These are phyloP conservation scores for Poecile montanus DNA, from an alignment of 2,797 vertebrate species.

Conservation along the genomic window DNA sequence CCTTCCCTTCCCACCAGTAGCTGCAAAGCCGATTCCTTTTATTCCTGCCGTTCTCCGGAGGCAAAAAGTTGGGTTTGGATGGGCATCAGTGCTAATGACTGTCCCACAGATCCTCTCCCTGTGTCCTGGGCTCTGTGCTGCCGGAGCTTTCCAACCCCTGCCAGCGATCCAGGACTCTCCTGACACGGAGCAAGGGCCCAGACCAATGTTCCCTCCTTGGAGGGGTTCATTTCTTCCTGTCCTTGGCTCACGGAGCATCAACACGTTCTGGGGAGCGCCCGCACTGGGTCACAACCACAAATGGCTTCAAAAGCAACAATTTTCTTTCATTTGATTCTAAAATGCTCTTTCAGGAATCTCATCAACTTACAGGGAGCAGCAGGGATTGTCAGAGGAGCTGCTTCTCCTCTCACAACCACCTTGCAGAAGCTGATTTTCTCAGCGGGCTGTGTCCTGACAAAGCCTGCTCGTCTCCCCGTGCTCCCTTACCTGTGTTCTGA, in stretches of 20 bases:
- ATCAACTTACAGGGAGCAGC: not conserved
- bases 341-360: not conserved
- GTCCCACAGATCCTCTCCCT: not conserved
- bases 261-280: not conserved
- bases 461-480: not conserved
- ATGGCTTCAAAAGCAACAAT: slow-evolving; percentile 11
- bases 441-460: not conserved
- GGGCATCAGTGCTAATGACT: not conserved
- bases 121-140: not conserved
- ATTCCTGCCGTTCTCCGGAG: not conserved
- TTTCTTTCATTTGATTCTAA: not conserved
- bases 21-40: not conserved
- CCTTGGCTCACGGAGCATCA: not conserved
- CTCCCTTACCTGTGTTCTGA: slow-evolving; percentile 8
- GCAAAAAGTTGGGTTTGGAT: not conserved
- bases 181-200: not conserved
- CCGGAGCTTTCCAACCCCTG: not conserved
- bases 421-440: not conserved
- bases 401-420: not conserved
- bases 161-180: not conserved
- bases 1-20: not conserved
- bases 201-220: not conserved
- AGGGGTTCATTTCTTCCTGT: not conserved
- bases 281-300: not conserved
- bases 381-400: not conserved